These are phyloP conservation scores for Ctenopoma multispine DNA, from an alignment of 2,797 vertebrate genomes.

Conservation along the genomic window DNA sequence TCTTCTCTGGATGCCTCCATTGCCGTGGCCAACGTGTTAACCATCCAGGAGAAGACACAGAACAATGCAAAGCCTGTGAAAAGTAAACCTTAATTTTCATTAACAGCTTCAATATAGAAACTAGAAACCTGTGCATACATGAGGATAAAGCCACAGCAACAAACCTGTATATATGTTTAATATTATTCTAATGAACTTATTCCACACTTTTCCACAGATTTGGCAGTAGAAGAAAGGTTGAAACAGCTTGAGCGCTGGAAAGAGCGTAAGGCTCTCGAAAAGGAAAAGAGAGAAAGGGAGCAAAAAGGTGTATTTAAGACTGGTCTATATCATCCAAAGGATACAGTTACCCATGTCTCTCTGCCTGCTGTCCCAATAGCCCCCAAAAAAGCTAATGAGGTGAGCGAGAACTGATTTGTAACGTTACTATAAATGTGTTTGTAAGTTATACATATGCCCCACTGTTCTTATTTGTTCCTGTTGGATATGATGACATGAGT, in stretches of 20 bases:
- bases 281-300: constrained; percentile 87
- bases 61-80: constrained; percentile 53
- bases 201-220: constrained; percentile 57
- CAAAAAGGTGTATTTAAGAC: constrained; percentile 90
- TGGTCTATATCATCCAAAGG: constrained; percentile 87
- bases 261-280: constrained; percentile 90
- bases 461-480: not conserved
- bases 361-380: constrained; percentile 63
- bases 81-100: constrained; percentile 46
- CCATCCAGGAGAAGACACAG: constrained; percentile 43
- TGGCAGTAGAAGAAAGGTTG: constrained; percentile 74
- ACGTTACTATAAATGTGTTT: not conserved
- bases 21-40: constrained; percentile 39
- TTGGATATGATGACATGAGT: not conserved
- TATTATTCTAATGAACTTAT: too few relatives aligned
- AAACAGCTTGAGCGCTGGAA: constrained; percentile 93
- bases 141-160: not conserved
- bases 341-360: constrained; percentile 62
- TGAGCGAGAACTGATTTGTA: not conserved
- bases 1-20: constrained; percentile 69
- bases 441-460: not conserved
- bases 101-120: not conserved
- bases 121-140: not conserved
- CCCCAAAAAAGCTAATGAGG: constrained; percentile 79
- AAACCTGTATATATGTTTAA: not conserved